Evolutionary conservation across 2,888 invertebrate species (phyloP).

Genomic region (Thyatira batis): DNA sequence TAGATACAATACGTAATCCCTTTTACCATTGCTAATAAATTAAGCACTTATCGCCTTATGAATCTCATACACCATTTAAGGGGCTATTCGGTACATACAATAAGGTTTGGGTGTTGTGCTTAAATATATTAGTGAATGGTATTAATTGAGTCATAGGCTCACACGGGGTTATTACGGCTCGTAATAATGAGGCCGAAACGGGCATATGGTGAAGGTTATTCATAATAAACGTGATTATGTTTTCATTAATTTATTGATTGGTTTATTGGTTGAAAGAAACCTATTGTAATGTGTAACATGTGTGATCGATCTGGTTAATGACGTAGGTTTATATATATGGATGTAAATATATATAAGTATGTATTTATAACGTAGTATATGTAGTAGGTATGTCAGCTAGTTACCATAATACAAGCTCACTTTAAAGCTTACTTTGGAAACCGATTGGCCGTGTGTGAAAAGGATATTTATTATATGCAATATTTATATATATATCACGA

Average conservation of each 20-base stretch:
- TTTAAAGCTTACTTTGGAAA: too few relatives aligned
- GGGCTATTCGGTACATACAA: background rate
- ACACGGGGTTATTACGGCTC: background rate
- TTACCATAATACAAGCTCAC: too few relatives aligned
- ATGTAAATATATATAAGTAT: too few relatives aligned
- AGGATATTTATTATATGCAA: too few relatives aligned
- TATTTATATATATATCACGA: too few relatives aligned
- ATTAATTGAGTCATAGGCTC: background rate
- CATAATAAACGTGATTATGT: background rate
- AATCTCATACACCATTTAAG: background rate
- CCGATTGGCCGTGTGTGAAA: too few relatives aligned
- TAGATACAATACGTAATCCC: background rate
- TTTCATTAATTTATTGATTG: background rate
- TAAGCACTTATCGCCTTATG: background rate
- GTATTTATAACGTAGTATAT: too few relatives aligned
- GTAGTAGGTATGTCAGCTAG: too few relatives aligned
- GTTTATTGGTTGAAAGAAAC: too few relatives aligned
- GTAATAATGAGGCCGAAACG: background rate
- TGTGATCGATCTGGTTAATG: too few relatives aligned
- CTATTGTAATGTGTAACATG: too few relatives aligned
- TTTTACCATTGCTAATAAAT: background rate
- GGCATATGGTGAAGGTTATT: background rate
- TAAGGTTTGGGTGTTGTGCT: background rate
- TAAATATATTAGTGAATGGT: background rate
- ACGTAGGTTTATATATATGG: too few relatives aligned